Conservation (phyloP, 2,797 vertebrate species). For the Neomorphus geoffroyi region DNA sequence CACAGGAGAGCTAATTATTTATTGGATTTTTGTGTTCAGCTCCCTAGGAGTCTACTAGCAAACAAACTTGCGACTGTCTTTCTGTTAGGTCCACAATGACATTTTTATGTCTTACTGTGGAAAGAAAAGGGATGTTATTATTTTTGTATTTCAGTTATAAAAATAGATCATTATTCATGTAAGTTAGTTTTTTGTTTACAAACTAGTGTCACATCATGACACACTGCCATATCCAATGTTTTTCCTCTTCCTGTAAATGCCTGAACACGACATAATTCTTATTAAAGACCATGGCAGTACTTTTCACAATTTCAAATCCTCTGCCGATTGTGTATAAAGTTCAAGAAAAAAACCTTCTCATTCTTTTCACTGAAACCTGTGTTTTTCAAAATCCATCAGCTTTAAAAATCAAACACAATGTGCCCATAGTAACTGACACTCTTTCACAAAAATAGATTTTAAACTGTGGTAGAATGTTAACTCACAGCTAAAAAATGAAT, state of each 20-base stretch:
- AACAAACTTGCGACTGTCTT: slow-evolving; percentile 88
- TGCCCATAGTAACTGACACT: not conserved
- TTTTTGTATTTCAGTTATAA: slow-evolving; percentile 70
- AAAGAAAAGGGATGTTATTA: slow-evolving; percentile 65
- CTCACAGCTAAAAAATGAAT: slow-evolving; percentile 64
- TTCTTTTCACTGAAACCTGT: not conserved
- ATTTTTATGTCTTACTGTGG: slow-evolving; percentile 75
- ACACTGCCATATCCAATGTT: slow-evolving; percentile 69
- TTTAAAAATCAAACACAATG: slow-evolving; percentile 8
- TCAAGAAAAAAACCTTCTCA: not conserved
- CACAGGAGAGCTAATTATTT: slow-evolving; percentile 99
- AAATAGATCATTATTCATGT: slow-evolving; percentile 73
- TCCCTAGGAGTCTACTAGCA: slow-evolving; percentile 86
- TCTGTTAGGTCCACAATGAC: slow-evolving; percentile 76
- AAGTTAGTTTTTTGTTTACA: slow-evolving; percentile 76
- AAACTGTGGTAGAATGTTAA: slow-evolving; percentile 55
- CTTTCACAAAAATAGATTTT: slow-evolving; percentile 55
- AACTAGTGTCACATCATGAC: slow-evolving; percentile 52
- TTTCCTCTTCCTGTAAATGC: slow-evolving; percentile 69
- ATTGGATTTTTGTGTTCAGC: slow-evolving; percentile 88
- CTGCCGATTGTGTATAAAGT: not conserved
- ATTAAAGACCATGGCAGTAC: not conserved
- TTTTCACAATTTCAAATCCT: slow-evolving; percentile 27
- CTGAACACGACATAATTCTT: slow-evolving; percentile 55
- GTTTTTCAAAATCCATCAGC: slow-evolving; percentile 24